Base-by-base conservation (phyloP, 2,113 vertebrate species). In the Oncorhynchus tshawytscha region DNA sequence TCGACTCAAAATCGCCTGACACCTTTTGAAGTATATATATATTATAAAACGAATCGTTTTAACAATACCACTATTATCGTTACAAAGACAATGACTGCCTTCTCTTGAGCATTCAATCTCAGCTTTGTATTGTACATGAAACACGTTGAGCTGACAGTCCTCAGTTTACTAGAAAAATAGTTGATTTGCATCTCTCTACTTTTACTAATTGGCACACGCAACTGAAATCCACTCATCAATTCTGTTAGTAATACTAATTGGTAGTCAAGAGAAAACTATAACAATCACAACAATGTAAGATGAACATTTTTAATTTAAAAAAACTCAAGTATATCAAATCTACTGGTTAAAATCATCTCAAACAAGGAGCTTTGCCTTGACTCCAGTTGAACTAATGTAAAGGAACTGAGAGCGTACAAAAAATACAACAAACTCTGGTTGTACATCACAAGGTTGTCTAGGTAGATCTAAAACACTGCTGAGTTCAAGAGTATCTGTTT, bases 191-290 rank as follows among this genome's bases (percentile, higher is more conserved):
- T 51, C 59, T 69, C 18, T 71, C 29, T 64, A 69, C 60, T 57
- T 71, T 54, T 69, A 75, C 34, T 73, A 54, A 68, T 76, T 80
- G 49, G 64, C 34, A 68, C 49, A 60, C 31, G 60, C 64, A 69
- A 31, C 54, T 39, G 18, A 51, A 69, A 81, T 67, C 59, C 57
- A 65, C 34, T 65, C 16, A 71, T 76, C 60, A 81, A 67, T 16
- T 73, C 34, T 49, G 75, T 77, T 81, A 81, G 70, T 65, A 76
- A 66, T 25, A 64, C 74, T 81, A 80, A 29, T 12, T 75, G 22
- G 65, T 73, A 76, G 71, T 76, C 60, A 75, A 71, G 69, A 49
- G 48, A 51, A 51, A 25, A 77, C 29, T 18, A 62, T 48, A 68
- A 64, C 51, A 71, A 71, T 48, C 57, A 34, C 29, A 73, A 29